Evolutionary conservation across 2,888 invertebrate genomes (phyloP).

Genomic region (Drosophila atripex): DNA sequence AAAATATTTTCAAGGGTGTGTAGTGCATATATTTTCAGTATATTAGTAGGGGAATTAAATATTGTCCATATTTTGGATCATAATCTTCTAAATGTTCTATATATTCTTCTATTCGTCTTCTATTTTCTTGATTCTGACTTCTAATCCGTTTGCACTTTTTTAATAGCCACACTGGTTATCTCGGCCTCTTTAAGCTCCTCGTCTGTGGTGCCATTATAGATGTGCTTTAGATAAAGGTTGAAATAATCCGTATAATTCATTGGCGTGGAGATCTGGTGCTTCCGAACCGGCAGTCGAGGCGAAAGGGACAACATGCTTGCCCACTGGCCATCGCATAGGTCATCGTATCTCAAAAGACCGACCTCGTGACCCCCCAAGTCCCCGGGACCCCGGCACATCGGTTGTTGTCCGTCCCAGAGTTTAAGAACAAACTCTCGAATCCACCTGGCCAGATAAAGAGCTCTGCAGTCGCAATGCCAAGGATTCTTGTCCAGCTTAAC

Average conservation of each 20-base stretch:
- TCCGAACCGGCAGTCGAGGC: slow-evolving; percentile 82
- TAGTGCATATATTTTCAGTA: background rate
- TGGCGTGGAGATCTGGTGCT: slow-evolving; percentile 82
- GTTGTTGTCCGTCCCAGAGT: slow-evolving; percentile 85
- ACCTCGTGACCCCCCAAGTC: slow-evolving; percentile 85
- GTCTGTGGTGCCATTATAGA: slow-evolving; percentile 78
- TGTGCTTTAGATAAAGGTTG: slow-evolving; percentile 83
- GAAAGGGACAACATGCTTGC: slow-evolving; percentile 87
- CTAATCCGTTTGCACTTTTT: slow-evolving; percentile 57
- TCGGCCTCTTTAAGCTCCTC: slow-evolving; percentile 71
- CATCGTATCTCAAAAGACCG: slow-evolving; percentile 86
- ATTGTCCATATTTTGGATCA: background rate
- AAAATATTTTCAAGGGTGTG: too few species aligned
- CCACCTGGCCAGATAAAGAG: slow-evolving; percentile 87
- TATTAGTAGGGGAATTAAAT: background rate
- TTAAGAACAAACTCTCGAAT: slow-evolving; percentile 84
- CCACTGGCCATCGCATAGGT: slow-evolving; percentile 90
- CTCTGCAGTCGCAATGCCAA: slow-evolving; percentile 88
- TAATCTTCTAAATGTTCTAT: background rate
- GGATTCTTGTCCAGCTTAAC: slow-evolving; percentile 87
- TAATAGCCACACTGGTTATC: slow-evolving; percentile 71
- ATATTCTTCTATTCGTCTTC: too few species aligned
- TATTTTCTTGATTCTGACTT: too few species aligned
- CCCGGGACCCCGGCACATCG: slow-evolving; percentile 85
- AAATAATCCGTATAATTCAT: slow-evolving; percentile 83